phyloP scores from a whole-genome alignment of 2,113 vertebrate species.

The Etheostoma spectabile region DNA sequence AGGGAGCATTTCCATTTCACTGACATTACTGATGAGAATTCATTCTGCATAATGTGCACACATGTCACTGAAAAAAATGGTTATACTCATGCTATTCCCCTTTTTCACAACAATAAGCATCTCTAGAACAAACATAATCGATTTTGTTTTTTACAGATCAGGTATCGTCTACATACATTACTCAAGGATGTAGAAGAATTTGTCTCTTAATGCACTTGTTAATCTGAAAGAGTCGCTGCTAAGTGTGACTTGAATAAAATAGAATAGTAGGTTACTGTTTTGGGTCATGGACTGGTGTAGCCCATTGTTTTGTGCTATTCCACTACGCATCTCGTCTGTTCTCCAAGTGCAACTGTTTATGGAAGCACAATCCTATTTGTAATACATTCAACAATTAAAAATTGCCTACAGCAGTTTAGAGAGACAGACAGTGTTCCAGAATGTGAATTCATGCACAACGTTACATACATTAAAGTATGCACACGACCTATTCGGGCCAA shows the following conservation, averaged over 20 bases:
- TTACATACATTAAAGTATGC: slow-evolving; percentile 38
- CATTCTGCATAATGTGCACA: slow-evolving; percentile 24
- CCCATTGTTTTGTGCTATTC: slow-evolving; percentile 44
- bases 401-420: slow-evolving; percentile 52
- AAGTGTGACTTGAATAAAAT: slow-evolving; percentile 19
- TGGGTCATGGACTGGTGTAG: slow-evolving; percentile 54
- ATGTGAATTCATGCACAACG: slow-evolving; percentile 25
- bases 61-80: background rate
- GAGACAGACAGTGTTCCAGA: slow-evolving; percentile 36
- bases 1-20: slow-evolving; percentile 26
- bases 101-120: slow-evolving; percentile 9
- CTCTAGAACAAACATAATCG: background rate
- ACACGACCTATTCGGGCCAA: slow-evolving; percentile 40
- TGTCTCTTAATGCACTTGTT: background rate
- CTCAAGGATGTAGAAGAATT: background rate
- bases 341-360: slow-evolving; percentile 71
- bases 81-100: slow-evolving; percentile 6
- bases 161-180: background rate
- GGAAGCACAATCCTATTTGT: slow-evolving; percentile 37
- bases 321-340: slow-evolving; percentile 65
- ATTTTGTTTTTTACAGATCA: background rate
- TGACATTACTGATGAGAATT: slow-evolving; percentile 30
- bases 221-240: background rate
- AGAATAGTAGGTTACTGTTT: slow-evolving; percentile 20
- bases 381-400: slow-evolving; percentile 44